Percentiles rank a stretch among this genome's conserved stretches.
These are phyloP conservation scores for Xiphophorus birchmanni DNA, from an alignment of 2,797 vertebrate genomes.

Conservation along the genomic window DNA sequence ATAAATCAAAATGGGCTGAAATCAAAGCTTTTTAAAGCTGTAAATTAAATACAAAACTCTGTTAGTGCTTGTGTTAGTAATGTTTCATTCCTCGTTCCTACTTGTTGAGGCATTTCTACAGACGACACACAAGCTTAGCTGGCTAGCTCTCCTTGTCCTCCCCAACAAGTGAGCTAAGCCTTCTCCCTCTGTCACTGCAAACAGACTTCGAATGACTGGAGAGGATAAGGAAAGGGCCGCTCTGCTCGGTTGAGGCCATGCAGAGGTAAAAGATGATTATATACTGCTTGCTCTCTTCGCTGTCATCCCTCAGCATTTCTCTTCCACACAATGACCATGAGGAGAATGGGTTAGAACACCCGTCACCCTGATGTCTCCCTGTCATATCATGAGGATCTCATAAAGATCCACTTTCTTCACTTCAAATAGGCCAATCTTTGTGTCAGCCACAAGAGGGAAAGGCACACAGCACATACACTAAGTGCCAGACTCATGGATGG, in stretches of 20 bases:
- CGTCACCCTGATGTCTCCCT: conserved; percentile 71
- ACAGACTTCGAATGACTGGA: conserved; percentile 53
- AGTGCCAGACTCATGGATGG: conserved; percentile 17
- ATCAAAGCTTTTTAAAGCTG: not conserved
- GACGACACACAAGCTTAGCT: conserved; percentile 4
- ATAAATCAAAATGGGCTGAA: not conserved
- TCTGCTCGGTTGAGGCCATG: conserved; percentile 57
- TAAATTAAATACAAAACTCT: not conserved
- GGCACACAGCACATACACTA: conserved; percentile 11
- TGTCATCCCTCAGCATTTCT: conserved; percentile 72
- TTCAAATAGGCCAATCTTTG: conserved; percentile 66
- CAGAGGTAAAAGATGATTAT: conserved; percentile 71
- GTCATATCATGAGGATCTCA: conserved; percentile 66
- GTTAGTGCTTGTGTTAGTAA: not conserved
- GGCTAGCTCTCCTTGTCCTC: conserved; percentile 28
- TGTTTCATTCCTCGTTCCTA: not conserved
- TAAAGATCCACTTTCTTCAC: conserved; percentile 58
- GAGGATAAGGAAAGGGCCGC: conserved; percentile 43
- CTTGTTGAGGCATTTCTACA: not conserved
- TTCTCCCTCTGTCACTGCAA: conserved; percentile 61
- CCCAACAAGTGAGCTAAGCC: conserved; percentile 55
- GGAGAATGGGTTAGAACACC: conserved; percentile 66
- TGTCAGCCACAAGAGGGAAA: conserved; percentile 46
- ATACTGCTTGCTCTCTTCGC: conserved; percentile 58
- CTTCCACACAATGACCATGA: conserved; percentile 67